Conservation (phyloP, 2,888 invertebrate species). For the Callimorpha dominula region DNA sequence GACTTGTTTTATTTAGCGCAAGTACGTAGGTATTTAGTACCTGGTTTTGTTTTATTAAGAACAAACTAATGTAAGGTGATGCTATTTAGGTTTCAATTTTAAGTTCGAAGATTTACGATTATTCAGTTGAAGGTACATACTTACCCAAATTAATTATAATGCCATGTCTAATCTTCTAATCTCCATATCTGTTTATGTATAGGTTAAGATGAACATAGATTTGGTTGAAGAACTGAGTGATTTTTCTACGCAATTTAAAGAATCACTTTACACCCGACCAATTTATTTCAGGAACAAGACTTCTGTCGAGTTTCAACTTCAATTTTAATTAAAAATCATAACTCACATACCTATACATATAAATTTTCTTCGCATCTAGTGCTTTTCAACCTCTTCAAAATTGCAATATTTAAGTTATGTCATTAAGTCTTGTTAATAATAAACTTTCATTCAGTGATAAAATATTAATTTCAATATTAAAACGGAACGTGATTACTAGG, state of each 20-base stretch:
- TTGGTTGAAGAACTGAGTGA: background rate
- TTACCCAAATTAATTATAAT: no score
- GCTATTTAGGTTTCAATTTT: background rate
- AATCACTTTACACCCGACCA: background rate
- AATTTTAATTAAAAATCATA: no score
- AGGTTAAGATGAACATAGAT: background rate
- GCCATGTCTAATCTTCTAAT: background rate
- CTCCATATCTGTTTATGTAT: background rate
- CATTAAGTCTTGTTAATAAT: no score
- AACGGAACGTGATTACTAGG: no score
- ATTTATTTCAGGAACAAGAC: background rate
- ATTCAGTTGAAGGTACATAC: background rate
- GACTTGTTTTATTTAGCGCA: background rate
- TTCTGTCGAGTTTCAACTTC: background rate
- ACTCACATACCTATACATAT: no score
- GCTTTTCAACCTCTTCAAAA: no score
- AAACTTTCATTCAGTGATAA: no score
- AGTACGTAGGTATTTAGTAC: background rate
- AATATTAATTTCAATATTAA: no score
- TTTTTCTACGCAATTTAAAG: background rate
- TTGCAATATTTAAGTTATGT: no score
- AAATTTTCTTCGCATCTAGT: no score
- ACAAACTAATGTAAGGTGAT: background rate
- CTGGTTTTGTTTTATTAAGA: background rate
- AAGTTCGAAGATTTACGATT: background rate